These are phyloP conservation scores for Zoanthus sansibaricus DNA, from an alignment of 92 coral and sea anemone genomes.

Conservation along the genomic window DNA sequence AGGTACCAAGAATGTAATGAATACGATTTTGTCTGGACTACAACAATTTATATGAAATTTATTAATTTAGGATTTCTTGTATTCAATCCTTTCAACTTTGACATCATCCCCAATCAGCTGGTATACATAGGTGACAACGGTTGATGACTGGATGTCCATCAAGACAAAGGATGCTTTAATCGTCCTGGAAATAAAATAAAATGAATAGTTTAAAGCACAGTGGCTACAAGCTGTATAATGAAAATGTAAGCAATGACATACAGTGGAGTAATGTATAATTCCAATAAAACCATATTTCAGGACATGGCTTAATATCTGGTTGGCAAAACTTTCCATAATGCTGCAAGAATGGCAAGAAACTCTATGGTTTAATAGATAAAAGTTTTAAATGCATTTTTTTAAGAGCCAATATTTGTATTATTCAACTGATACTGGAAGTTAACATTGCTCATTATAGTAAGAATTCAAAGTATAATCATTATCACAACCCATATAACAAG, in stretches of 20 bases:
- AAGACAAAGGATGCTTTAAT: slow-evolving; percentile 93
- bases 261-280: neutral
- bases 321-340: neutral
- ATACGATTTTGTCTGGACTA: too few relatives aligned
- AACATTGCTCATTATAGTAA: too few relatives aligned
- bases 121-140: slow-evolving; percentile 96
- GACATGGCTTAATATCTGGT: neutral
- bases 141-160: slow-evolving; percentile 98
- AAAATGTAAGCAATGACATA: neutral
- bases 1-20: too few relatives aligned
- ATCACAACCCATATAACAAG: too few relatives aligned
- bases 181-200: slow-evolving; percentile 57
- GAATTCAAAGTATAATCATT: too few relatives aligned
- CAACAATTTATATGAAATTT: neutral
- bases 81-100: slow-evolving; percentile 98
- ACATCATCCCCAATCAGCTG: slow-evolving; percentile 95
- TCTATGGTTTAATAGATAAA: neutral
- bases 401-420: too few relatives aligned
- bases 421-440: too few relatives aligned
- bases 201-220: neutral
- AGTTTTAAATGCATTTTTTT: too few relatives aligned
- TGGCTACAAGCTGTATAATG: neutral
- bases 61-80: slow-evolving; percentile 78
- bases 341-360: neutral
- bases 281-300: neutral